Evolutionary conservation across 2,888 invertebrate genomes (phyloP).

Genomic region (Celastrina argiolus): DNA sequence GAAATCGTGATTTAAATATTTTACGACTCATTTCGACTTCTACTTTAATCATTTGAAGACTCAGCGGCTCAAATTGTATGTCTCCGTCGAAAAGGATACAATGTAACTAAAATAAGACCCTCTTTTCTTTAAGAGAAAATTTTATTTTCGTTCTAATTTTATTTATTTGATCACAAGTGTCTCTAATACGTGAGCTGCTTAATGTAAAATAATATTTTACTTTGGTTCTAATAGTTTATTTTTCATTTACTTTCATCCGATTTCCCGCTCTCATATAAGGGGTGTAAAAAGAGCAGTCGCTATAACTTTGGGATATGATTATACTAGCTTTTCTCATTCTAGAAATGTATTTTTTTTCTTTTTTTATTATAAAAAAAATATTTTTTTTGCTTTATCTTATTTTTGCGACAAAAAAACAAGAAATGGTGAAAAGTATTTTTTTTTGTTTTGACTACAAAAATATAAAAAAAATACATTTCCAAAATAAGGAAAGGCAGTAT

Average conservation of each 20-base stretch:
- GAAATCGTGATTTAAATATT: slow-evolving; percentile 12
- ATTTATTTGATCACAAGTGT: neutral
- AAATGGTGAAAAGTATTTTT: too few relatives aligned
- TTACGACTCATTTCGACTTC: neutral
- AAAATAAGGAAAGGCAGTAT: too few relatives aligned
- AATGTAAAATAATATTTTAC: neutral
- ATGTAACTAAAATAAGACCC: neutral
- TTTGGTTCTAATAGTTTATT: neutral
- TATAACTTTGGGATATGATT: too few relatives aligned
- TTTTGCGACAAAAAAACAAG: too few relatives aligned
- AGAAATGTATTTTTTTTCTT: too few relatives aligned
- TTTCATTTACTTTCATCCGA: neutral
- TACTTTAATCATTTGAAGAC: neutral
- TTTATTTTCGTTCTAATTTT: neutral
- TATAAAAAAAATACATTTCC: too few relatives aligned
- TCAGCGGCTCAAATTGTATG: neutral
- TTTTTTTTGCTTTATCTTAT: too few relatives aligned
- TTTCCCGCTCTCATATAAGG: neutral
- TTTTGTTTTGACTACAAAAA: too few relatives aligned
- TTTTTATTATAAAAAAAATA: too few relatives aligned
- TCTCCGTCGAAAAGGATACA: neutral
- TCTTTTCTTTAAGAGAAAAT: neutral
- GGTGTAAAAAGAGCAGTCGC: too few relatives aligned
- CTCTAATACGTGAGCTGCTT: neutral
- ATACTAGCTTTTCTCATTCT: too few relatives aligned